Base-by-base conservation (phyloP, 2,113 vertebrate genomes). In the Hypocryptadius cinnamomeus region DNA sequence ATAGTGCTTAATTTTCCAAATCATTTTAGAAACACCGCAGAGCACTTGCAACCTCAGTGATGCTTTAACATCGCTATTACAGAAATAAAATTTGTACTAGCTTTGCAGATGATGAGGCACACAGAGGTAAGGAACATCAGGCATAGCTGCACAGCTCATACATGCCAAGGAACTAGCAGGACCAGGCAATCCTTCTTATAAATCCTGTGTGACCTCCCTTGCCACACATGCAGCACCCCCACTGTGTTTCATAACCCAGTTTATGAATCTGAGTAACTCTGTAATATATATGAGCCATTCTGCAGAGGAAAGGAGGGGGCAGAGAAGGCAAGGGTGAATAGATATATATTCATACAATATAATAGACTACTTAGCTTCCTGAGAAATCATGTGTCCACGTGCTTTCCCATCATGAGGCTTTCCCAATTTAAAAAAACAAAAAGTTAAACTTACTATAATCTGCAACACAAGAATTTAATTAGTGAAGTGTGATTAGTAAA, bases 391-490 rank as follows among this genome's bases (percentile, higher is more conserved):
- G 48, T 25, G 65, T 68, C 56, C 79, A 71, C 0, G 2, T 95
- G 85, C 74, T 64, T 96, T 89, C 70, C 57, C 66, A 93, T 78
- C 85, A 87, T 66, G 77, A 92, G 42, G 76, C 68, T 93, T 92
- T 94, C 89, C 65, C 83, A 91, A 90, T 92, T 92, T 22, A 57
- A 96, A 93, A 90, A 90, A 92, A 91, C 42, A 70, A 73, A 85
- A 88, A 71, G 57, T 64, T 89, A 84, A 89, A 89, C 79, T 92
- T 90, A 61, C 78, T 94, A 89, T 95, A 89, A 96, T 95, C 87
- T 89, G 79, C 73, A 96, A 96, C 68, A n/a, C 84, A 95, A 93
- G 92, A 97, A 97, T 97, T 95, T 97, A 97, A 97, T 97, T 97
- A 97, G 95, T 84, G 79, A 91, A 92, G 77, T 60, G 25, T 87